phyloP scores from a whole-genome alignment of 2,113 vertebrate species.

The Microcebus ravelobensis region DNA sequence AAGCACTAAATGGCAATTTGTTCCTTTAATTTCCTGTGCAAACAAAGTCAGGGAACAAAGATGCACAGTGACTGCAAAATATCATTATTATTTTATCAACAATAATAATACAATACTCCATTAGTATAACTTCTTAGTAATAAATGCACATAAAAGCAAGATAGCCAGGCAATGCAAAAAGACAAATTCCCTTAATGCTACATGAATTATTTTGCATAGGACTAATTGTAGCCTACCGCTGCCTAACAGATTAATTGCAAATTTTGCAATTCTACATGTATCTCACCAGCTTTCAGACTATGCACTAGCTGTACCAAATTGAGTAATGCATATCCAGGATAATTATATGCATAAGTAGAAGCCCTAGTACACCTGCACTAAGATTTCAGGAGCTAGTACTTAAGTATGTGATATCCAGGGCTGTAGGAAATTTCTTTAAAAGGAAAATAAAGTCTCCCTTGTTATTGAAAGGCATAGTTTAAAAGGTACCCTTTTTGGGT shows the following conservation, averaged over 20 bases:
- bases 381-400: neutral
- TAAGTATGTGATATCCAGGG: neutral
- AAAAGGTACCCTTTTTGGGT: neutral
- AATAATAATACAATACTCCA: neutral
- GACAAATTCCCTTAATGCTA: neutral
- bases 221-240: neutral
- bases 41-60: constrained; percentile 18
- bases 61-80: neutral
- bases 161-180: neutral
- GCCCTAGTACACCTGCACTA: accelerated
- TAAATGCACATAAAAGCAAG: neutral
- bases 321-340: neutral
- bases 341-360: neutral
- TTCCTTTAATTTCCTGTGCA: constrained; percentile 38
- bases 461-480: neutral
- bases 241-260: neutral
- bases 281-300: neutral
- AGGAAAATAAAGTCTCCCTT: neutral
- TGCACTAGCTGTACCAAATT: accelerated
- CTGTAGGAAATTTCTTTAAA: neutral
- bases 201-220: neutral
- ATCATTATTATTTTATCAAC: constrained; percentile 51
- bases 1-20: neutral
- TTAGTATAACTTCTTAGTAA: neutral
- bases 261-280: neutral